Evolutionary conservation across 2,888 invertebrate genomes (phyloP).

Genomic region (Toxonevra muliebris): DNA sequence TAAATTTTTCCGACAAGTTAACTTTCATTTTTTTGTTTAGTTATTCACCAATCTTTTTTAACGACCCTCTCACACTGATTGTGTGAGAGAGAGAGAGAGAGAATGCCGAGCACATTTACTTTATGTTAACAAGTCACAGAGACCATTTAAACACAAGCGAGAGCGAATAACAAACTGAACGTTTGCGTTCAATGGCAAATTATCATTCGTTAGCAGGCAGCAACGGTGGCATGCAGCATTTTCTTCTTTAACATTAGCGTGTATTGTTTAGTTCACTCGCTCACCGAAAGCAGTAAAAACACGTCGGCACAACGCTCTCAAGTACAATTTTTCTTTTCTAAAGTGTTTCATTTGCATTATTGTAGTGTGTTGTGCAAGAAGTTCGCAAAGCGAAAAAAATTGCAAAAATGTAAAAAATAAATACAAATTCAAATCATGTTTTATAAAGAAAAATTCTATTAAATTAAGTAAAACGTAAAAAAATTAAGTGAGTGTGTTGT

Average conservation of each 20-base stretch:
- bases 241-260: slow-evolving; percentile 23
- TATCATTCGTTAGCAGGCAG: slow-evolving; percentile 54
- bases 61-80: no score
- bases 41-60: no score
- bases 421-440: slow-evolving; percentile 23
- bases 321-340: slow-evolving; percentile 30
- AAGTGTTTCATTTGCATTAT: slow-evolving; percentile 26
- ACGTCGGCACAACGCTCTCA: slow-evolving; percentile 16
- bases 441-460: slow-evolving; percentile 24
- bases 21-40: no score
- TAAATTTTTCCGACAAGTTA: no score
- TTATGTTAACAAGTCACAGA: no score
- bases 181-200: no score
- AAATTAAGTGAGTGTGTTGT: slow-evolving; percentile 9
- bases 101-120: no score
- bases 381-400: slow-evolving; percentile 14
- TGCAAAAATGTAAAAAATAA: slow-evolving; percentile 22
- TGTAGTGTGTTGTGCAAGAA: slow-evolving; percentile 32
- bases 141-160: no score
- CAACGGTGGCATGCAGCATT: slow-evolving; percentile 51
- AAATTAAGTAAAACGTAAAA: slow-evolving; percentile 20
- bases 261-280: slow-evolving; percentile 16
- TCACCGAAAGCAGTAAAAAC: slow-evolving; percentile 25
- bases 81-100: no score
- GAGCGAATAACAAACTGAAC: no score